Conservation (phyloP, 2,113 vertebrate genomes). For the Pterocles burchelli region DNA sequence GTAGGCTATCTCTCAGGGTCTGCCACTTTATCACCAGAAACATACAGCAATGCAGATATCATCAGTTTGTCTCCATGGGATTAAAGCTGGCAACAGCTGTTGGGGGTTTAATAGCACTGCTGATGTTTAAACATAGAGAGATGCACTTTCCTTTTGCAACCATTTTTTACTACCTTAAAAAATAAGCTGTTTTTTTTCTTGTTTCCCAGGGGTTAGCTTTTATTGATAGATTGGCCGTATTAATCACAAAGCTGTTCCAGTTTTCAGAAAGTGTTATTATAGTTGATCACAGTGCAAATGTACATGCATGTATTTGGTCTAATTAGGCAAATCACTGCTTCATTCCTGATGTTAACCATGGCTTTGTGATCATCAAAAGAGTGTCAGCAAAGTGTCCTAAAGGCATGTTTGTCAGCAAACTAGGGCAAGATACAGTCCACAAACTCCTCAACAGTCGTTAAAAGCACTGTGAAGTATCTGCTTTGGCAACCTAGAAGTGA, state of each 20-base stretch:
- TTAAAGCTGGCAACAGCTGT: background rate
- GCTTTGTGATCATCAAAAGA: background rate
- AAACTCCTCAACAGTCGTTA: background rate
- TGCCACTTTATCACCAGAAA: background rate
- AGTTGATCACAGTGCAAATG: background rate
- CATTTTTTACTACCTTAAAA: background rate
- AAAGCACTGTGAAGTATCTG: background rate
- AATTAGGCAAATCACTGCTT: background rate
- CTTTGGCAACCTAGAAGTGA: background rate
- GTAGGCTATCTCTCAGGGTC: background rate
- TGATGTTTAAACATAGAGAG: background rate
- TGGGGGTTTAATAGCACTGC: background rate
- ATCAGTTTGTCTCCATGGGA: background rate
- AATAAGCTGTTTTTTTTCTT: background rate
- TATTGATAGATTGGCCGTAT: background rate
- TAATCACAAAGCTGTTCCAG: background rate
- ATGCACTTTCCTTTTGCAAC: background rate
- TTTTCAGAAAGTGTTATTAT: background rate
- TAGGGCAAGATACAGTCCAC: background rate
- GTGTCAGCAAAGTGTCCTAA: background rate
- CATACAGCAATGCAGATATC: background rate
- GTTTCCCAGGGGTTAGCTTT: background rate
- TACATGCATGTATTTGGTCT: background rate
- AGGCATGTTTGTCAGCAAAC: background rate
- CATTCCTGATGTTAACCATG: background rate